Base-by-base conservation (phyloP, 2,888 invertebrate genomes). In the Caenorhabditis zanzibari region DNA sequence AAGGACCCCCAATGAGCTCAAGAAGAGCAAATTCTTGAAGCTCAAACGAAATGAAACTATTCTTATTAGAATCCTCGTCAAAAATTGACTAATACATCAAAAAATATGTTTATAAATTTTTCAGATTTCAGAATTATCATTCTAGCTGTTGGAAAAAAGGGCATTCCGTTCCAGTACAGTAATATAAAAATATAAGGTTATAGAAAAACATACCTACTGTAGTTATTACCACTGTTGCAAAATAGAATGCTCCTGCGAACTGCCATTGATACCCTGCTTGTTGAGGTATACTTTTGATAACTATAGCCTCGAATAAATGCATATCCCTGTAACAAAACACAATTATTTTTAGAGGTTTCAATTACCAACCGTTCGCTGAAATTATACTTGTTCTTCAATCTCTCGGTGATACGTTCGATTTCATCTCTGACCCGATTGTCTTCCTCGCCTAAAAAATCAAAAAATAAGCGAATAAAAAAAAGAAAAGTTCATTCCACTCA, bases 241-340 rank as follows among this genome's bases (percentile, higher is more conserved):
- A 99, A 93, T 99, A 99, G 72, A 99, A 97, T 88, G 99, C 98
- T 49, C 98, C 98, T 0, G 97, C 96, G 93, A 99, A 99, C 94
- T 98, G 98, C 98, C 99, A 99, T 93, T 99, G 99, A 0, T 97
- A 97, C 0, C 98, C 98, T 1, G 98, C 96, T 93, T 97, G 97
- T 93, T 99, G 97, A 0, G 98, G 98, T 91, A 98, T 97, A 92
- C 96, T 96, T 93, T 96, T 96, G 88, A 96, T 96, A 83, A 98
- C 96, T 24, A 98, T 96, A 89, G 97, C 87, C 85, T 92, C 92
- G 77, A 93, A 87, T 95, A 97, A 96, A 89, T 95, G 95, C 93
- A 97, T 98, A 93, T 99, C 98, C 92, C 96, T 80, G 64, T n/a
- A 41, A 63, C 5, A 32, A 32, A 32, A 6, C 32, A 63, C n/a